Conservation (phyloP, 2,113 vertebrate species). For the Malurus alboscapulatus region DNA sequence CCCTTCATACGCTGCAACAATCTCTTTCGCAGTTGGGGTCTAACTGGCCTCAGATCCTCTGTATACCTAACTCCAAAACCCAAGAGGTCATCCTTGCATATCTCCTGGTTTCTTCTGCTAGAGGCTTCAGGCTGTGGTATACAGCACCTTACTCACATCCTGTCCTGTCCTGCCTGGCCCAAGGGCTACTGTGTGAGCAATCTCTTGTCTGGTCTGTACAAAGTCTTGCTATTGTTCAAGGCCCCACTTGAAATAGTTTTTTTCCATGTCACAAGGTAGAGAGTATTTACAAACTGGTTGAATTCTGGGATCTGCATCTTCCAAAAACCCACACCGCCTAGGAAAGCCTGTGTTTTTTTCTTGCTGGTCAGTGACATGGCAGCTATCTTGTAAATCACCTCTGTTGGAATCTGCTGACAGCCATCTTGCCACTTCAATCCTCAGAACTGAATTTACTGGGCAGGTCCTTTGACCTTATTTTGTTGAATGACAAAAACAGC, state of each 20-base stretch:
- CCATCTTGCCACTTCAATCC: neutral
- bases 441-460: neutral
- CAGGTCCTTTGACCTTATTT: neutral
- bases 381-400: neutral
- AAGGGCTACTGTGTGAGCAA: neutral
- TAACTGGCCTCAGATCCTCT: neutral
- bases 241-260: neutral
- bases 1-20: neutral
- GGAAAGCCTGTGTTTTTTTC: neutral
- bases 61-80: neutral
- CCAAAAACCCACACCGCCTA: accelerated
- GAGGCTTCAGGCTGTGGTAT: neutral
- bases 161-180: neutral
- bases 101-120: neutral
- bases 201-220: neutral
- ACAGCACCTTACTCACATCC: neutral
- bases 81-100: neutral
- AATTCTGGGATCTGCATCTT: neutral
- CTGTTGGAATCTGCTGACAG: neutral
- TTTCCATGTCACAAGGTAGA: accelerated
- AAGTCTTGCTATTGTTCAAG: neutral
- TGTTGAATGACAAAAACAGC: neutral
- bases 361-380: neutral
- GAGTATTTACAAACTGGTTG: neutral
- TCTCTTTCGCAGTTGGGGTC: neutral